Evolutionary conservation across 2,888 invertebrate species (phyloP).

Genomic region (Drosophila pseudotalamancana): DNA sequence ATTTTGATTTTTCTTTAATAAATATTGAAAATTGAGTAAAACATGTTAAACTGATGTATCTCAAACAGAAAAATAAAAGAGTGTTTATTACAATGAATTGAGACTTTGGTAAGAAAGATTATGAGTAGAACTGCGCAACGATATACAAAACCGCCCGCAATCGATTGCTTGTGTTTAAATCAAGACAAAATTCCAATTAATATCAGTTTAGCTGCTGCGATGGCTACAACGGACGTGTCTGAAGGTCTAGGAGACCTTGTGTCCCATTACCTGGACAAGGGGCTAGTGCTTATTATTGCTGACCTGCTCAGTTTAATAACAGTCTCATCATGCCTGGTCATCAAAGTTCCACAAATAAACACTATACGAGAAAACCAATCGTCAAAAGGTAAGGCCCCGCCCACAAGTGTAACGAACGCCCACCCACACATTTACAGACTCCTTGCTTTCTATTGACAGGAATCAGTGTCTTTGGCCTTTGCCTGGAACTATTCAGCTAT

Average conservation of each 20-base stretch:
- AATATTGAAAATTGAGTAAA: not conserved
- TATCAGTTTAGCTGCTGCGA: slow-evolving; percentile 38
- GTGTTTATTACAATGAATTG: not conserved
- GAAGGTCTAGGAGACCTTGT: slow-evolving; percentile 51
- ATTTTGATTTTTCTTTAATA: slow-evolving; percentile 3
- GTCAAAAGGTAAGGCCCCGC: slow-evolving; percentile 87
- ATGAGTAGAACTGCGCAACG: slow-evolving; percentile 9
- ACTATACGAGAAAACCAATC: slow-evolving; percentile 87
- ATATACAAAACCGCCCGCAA: slow-evolving; percentile 24
- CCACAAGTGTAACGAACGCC: not conserved
- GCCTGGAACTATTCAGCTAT: slow-evolving; percentile 87
- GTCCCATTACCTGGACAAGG: slow-evolving; percentile 78
- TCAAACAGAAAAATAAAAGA: not conserved
- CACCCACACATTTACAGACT: slow-evolving; percentile 15
- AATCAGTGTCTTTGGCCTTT: slow-evolving; percentile 82
- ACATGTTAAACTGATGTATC: not conserved
- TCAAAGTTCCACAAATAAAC: slow-evolving; percentile 93
- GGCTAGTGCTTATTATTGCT: slow-evolving; percentile 82
- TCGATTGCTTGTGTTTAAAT: slow-evolving; percentile 48
- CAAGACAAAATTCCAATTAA: slow-evolving; percentile 21
- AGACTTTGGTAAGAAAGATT: not conserved
- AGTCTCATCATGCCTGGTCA: slow-evolving; percentile 90
- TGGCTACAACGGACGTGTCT: slow-evolving; percentile 29
- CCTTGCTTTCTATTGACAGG: slow-evolving; percentile 57
- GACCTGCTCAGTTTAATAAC: slow-evolving; percentile 90